Conservation (phyloP, 1,140 invertebrate genomes). For the Muscidifurax raptorellus region DNA sequence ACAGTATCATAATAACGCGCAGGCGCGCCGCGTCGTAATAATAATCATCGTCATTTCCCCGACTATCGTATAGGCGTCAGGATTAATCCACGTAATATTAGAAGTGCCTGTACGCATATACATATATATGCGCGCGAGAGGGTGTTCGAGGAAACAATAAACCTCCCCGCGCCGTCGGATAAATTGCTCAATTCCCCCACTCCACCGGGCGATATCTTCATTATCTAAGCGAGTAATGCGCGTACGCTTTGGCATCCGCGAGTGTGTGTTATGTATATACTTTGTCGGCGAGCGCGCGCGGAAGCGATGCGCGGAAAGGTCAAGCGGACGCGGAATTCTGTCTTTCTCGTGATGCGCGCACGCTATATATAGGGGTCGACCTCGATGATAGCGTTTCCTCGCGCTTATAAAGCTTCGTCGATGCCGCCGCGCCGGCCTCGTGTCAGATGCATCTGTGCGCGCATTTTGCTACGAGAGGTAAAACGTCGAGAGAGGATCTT, state of each 20-base stretch:
- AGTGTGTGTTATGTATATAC: neutral
- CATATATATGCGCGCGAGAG: neutral
- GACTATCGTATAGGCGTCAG: neutral
- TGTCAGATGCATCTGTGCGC: constrained; percentile 17
- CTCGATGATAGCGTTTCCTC: constrained; percentile 28
- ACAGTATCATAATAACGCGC: neutral
- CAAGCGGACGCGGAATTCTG: constrained; percentile 15
- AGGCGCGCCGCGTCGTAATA: constrained; percentile 7
- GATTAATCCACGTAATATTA: constrained; percentile 33
- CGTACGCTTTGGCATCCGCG: constrained; percentile 31
- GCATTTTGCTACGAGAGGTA: constrained; percentile 5
- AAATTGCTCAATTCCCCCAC: constrained; percentile 37
- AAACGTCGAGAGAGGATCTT: neutral
- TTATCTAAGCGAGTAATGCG: constrained; percentile 46
- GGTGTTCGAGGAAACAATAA: constrained; percentile 36
- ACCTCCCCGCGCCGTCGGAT: neutral
- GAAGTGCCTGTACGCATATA: neutral
- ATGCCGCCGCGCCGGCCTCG: neutral
- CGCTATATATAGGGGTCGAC: constrained; percentile 4
- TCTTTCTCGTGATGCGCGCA: neutral
- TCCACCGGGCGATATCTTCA: constrained; percentile 40
- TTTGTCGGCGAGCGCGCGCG: constrained; percentile 5
- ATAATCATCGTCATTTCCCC: constrained; percentile 25
- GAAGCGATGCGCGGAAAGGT: constrained; percentile 15
- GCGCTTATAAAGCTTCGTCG: neutral